These are phyloP conservation scores for Ametastegia equiseti DNA, from an alignment of 2,888 invertebrate species.

Conservation along the genomic window DNA sequence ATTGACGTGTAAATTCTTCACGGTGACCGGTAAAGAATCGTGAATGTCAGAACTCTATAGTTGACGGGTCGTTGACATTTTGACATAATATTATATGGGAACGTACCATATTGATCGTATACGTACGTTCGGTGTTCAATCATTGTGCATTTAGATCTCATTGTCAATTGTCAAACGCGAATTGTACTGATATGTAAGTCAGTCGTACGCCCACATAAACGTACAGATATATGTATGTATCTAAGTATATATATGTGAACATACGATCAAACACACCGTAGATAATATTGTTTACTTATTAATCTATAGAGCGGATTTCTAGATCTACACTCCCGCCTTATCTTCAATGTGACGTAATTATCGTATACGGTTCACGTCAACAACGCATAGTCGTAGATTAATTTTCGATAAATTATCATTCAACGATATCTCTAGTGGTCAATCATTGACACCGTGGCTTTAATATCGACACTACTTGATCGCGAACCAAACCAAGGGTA, in stretches of 20 bases:
- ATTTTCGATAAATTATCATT: background rate
- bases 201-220: no score
- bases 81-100: background rate
- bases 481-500: background rate
- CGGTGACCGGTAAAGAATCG: background rate
- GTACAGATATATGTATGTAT: no score
- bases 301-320: constrained; percentile 24
- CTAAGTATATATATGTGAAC: no score
- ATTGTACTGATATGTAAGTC: background rate
- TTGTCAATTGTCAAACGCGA: background rate
- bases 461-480: background rate
- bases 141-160: constrained; percentile 16
- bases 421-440: background rate
- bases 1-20: background rate
- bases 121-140: background rate
- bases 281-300: constrained; percentile 40
- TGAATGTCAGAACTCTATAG: background rate
- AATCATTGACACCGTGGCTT: background rate
- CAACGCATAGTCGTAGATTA: background rate
- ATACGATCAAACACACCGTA: background rate
- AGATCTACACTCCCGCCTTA: constrained; percentile 19
- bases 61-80: background rate
- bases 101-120: no score
- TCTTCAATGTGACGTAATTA: constrained; percentile 22
- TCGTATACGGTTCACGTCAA: background rate